Percentiles rank a stretch among this genome's conserved stretches.
Conservation (phyloP, 2,113 vertebrate genomes). For the Diadophis punctatus region DNA sequence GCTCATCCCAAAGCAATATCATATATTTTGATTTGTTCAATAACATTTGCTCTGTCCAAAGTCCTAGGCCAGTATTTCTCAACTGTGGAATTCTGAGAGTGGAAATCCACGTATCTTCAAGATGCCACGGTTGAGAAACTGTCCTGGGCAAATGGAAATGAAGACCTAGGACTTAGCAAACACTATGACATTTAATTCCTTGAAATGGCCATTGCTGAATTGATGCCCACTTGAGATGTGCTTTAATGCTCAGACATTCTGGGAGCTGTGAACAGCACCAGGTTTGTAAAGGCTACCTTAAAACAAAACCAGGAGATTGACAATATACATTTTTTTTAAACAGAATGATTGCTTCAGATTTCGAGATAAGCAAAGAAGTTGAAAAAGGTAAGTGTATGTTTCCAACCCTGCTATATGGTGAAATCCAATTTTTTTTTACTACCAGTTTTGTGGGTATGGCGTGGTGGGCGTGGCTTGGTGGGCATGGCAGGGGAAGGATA, state of each 20-base stretch:
- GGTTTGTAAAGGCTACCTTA: not conserved
- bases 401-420: no score
- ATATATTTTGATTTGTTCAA: not conserved
- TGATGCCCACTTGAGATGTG: not conserved
- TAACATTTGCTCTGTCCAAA: not conserved
- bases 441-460: no score
- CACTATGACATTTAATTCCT: not conserved
- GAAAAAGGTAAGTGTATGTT: conserved; percentile 51
- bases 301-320: not conserved
- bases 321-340: conserved; percentile 38
- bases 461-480: no score
- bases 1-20: not conserved
- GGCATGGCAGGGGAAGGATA: no score
- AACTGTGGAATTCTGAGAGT: not conserved
- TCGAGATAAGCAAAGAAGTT: fast-evolving
- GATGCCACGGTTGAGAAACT: not conserved
- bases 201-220: not conserved
- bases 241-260: not conserved
- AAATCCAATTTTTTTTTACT: no score
- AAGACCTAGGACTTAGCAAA: not conserved
- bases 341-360: not conserved
- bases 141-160: not conserved
- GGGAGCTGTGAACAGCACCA: not conserved
- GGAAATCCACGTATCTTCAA: not conserved
- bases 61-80: not conserved